Percentiles rank a stretch among this genome's conserved stretches.
These are phyloP conservation scores for Laupala kohalensis DNA, from an alignment of 1,140 invertebrate species.

Conservation along the genomic window DNA sequence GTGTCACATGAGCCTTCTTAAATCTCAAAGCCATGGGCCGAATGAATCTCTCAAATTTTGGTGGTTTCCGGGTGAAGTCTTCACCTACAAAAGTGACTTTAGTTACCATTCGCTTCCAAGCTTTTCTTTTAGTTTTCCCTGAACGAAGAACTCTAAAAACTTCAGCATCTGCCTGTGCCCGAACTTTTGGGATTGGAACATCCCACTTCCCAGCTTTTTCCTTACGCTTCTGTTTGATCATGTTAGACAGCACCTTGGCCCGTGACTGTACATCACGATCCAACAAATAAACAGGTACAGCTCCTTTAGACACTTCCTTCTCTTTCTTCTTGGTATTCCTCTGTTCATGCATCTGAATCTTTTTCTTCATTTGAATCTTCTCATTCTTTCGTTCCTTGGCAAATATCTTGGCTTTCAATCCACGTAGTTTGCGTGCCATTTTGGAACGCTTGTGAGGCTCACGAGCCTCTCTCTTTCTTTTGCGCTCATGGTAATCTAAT, in stretches of 20 bases:
- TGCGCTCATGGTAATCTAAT: conserved; percentile 94
- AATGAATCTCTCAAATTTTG: conserved; percentile 99
- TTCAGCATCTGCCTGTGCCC: conserved; percentile 93
- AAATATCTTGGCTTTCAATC: conserved; percentile 95
- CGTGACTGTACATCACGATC: conserved; percentile 90
- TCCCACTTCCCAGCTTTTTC: conserved; percentile 99
- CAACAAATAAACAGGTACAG: conserved; percentile 88
- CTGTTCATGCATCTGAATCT: conserved; percentile 84
- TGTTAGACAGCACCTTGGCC: conserved; percentile 94
- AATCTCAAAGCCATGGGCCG: conserved; percentile 93
- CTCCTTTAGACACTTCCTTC: conserved; percentile 74
- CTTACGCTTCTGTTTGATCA: conserved; percentile 99
- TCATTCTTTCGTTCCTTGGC: conserved; percentile 94
- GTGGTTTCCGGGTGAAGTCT: conserved; percentile 96
- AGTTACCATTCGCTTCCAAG: conserved; percentile 99
- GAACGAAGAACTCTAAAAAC: conserved; percentile 91
- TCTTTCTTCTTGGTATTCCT: conserved; percentile 76
- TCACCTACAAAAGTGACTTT: conserved; percentile 98
- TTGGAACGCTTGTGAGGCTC: conserved; percentile 79
- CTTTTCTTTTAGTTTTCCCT: conserved; percentile 90
- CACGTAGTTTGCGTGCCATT: conserved; percentile 81
- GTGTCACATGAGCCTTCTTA: conserved; percentile 96
- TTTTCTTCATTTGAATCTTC: conserved; percentile 99
- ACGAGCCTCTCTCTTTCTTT: conserved; percentile 89
- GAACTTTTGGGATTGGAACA: conserved; percentile 96